Evolutionary conservation across 2,797 vertebrate species (phyloP).

Genomic region (Leptatherina wallacei): DNA sequence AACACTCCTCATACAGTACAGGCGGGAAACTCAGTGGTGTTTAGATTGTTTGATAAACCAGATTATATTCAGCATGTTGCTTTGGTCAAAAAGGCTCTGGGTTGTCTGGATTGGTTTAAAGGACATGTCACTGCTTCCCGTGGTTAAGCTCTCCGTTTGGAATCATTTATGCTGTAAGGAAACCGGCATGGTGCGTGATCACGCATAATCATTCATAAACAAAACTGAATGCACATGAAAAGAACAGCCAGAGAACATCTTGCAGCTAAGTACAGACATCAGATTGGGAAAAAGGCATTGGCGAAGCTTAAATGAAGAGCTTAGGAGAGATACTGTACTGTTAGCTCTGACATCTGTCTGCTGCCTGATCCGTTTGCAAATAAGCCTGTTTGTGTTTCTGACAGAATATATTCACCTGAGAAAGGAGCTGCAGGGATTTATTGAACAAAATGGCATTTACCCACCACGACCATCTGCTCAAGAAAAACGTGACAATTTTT

Average conservation of each 20-base stretch:
- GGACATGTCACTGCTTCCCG: slow-evolving; percentile 38
- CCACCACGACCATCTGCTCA: slow-evolving; percentile 30
- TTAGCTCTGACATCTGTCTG: slow-evolving; percentile 9
- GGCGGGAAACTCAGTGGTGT: slow-evolving; percentile 50
- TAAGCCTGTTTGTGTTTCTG: slow-evolving; percentile 15
- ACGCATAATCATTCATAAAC: slow-evolving; percentile 48
- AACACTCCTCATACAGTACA: background rate
- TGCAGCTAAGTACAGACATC: slow-evolving; percentile 14
- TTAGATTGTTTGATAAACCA: slow-evolving; percentile 37
- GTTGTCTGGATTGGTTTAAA: slow-evolving; percentile 44
- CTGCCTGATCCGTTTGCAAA: slow-evolving; percentile 39
- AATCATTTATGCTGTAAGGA: slow-evolving; percentile 39
- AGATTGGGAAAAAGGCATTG: slow-evolving; percentile 12
- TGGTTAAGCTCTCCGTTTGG: slow-evolving; percentile 32
- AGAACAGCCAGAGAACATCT: slow-evolving; percentile 26
- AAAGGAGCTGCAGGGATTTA: slow-evolving; percentile 1
- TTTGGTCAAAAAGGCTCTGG: slow-evolving; percentile 36
- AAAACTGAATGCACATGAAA: slow-evolving; percentile 15
- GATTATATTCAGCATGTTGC: slow-evolving; percentile 60
- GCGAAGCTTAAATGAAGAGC: background rate
- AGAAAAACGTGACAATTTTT: slow-evolving; percentile 9
- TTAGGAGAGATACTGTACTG: slow-evolving; percentile 4
- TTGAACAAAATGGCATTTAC: background rate
- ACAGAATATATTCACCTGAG: slow-evolving; percentile 17
- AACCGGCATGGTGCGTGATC: slow-evolving; percentile 40